Percentiles rank a stretch among this genome's conserved stretches.
Conservation (phyloP, 2,797 vertebrate species). For the Austrolebias charrua region DNA sequence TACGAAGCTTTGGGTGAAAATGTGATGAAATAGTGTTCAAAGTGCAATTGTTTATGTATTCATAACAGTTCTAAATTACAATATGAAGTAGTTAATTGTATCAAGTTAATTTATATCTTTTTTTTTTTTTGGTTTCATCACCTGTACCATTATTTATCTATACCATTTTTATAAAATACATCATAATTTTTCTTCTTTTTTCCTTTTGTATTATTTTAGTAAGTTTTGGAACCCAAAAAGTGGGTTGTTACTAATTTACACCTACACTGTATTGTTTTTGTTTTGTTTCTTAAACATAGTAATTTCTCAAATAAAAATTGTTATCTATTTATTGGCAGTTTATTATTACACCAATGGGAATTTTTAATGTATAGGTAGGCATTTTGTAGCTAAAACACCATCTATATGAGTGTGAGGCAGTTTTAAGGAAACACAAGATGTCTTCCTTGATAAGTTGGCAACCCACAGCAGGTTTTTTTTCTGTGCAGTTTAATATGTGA, state of each 20-base stretch:
- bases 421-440: background rate
- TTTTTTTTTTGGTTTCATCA: no score
- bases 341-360: background rate
- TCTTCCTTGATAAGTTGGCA: conserved; percentile 7
- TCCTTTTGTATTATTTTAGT: background rate
- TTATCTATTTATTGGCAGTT: background rate
- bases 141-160: no score
- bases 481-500: conserved; percentile 5
- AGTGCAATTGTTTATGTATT: conserved; percentile 40
- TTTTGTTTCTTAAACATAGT: no score
- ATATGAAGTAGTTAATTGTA: background rate
- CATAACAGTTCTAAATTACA: conserved; percentile 24
- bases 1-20: conserved; percentile 29
- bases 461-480: background rate
- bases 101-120: no score
- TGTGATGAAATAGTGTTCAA: conserved; percentile 31
- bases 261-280: no score
- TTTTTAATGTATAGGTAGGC: background rate
- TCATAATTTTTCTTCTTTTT: background rate
- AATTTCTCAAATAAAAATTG: no score
- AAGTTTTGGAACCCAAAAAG: background rate
- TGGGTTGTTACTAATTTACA: no score
- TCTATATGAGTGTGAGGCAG: background rate
- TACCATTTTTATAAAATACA: background rate
- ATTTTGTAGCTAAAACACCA: background rate